These are phyloP conservation scores for Sphinx pinastri DNA, from an alignment of 2,888 invertebrate genomes.

Conservation along the genomic window DNA sequence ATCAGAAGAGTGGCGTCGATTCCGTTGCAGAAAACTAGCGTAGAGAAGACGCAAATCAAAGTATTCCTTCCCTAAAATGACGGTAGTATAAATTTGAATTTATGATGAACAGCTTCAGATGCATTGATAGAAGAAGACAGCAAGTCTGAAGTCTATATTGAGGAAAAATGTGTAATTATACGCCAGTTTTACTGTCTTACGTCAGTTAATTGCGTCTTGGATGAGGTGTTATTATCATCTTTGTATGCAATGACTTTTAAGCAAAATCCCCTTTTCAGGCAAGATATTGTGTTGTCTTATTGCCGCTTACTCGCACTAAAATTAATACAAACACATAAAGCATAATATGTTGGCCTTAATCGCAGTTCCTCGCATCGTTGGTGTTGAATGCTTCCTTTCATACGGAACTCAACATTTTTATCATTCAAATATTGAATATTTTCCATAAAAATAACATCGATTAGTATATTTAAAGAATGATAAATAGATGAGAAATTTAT, in stretches of 20 bases:
- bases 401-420: background rate
- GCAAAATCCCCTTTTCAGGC: background rate
- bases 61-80: no score
- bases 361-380: background rate
- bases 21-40: no score
- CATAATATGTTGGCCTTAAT: background rate
- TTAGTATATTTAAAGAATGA: background rate
- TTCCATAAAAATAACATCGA: background rate
- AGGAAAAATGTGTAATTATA: conserved; percentile 7
- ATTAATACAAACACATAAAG: conserved; percentile 1
- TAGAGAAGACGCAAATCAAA: no score
- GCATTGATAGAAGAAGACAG: background rate
- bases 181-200: background rate
- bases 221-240: conserved; percentile 26
- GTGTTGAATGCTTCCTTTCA: conserved; percentile 4
- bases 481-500: no score
- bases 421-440: background rate
- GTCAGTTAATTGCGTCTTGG: background rate
- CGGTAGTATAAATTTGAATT: no score
- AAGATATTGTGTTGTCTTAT: background rate
- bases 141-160: no score
- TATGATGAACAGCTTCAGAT: background rate
- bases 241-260: conserved; percentile 26
- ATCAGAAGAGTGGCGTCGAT: no score
- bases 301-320: background rate